These are phyloP conservation scores for Thamnophis sirtalis DNA, from an alignment of 2,113 vertebrate genomes.

Conservation along the genomic window DNA sequence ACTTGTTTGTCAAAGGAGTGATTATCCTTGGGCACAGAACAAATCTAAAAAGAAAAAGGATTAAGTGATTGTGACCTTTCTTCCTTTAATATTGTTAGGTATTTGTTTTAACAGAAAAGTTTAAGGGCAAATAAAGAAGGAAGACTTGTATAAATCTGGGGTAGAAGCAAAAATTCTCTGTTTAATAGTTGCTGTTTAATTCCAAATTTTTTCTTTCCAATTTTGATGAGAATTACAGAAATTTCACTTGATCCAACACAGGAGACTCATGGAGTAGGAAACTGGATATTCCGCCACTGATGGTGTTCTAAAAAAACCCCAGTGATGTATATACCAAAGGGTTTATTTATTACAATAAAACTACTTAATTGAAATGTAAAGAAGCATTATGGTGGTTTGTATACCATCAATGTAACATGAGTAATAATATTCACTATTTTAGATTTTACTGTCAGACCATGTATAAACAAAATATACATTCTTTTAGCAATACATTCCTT, in stretches of 20 bases:
- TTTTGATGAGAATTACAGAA: neutral
- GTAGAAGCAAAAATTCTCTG: neutral
- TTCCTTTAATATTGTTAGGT: slow-evolving; percentile 13
- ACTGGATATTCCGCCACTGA: too few species aligned
- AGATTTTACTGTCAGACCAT: neutral
- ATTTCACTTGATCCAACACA: neutral
- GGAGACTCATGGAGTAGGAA: neutral
- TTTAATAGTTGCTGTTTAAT: neutral
- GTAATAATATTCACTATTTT: neutral
- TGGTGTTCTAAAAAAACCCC: neutral
- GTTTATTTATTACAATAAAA: neutral
- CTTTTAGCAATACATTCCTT: neutral
- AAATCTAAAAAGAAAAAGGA: neutral
- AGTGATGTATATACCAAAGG: neutral
- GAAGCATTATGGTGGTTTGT: neutral
- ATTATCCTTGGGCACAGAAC: neutral
- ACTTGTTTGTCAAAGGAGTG: slow-evolving; percentile 11
- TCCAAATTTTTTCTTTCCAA: neutral
- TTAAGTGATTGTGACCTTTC: slow-evolving; percentile 9
- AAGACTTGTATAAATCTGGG: neutral
- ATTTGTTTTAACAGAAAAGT: slow-evolving; percentile 1
- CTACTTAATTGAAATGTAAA: neutral
- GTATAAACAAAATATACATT: neutral
- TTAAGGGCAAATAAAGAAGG: neutral
- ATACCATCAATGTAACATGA: neutral